These are phyloP conservation scores for Trichosurus vulpecula DNA, from an alignment of 2,797 vertebrate species.

Conservation along the genomic window DNA sequence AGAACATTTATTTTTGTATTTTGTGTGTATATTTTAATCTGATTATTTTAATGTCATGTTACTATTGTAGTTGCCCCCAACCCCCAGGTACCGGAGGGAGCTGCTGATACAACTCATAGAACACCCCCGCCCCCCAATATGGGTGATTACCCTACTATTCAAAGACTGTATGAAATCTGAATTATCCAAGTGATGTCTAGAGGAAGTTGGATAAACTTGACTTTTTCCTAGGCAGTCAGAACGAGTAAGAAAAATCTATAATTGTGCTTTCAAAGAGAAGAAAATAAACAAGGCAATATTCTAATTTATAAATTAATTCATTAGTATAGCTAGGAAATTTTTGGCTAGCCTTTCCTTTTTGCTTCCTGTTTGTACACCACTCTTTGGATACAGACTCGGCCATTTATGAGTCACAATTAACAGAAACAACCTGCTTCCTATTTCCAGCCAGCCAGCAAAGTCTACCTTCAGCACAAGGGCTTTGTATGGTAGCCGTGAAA, in stretches of 20 bases:
- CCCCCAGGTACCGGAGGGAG: background rate
- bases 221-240: background rate
- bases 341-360: constrained; percentile 44
- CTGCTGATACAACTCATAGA: background rate
- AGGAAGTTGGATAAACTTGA: background rate
- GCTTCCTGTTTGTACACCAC: constrained; percentile 2
- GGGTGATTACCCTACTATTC: background rate
- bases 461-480: constrained; percentile 27
- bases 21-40: constrained; percentile 25
- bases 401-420: constrained; percentile 9
- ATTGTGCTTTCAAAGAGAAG: background rate
- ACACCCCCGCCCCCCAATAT: background rate
- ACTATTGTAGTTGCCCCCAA: background rate
- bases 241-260: background rate
- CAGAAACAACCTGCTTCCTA: constrained; percentile 37
- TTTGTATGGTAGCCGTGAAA: constrained; percentile 19
- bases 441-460: constrained; percentile 7
- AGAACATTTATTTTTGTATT: constrained; percentile 19
- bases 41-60: constrained; percentile 27
- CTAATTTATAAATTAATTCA: constrained; percentile 44
- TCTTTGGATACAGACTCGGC: background rate
- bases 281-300: constrained; percentile 24
- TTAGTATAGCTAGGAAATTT: background rate
- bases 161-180: background rate
- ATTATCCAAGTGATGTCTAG: background rate